phyloP scores from a whole-genome alignment of 2,797 vertebrate species.

The Poeciliopsis turneri region DNA sequence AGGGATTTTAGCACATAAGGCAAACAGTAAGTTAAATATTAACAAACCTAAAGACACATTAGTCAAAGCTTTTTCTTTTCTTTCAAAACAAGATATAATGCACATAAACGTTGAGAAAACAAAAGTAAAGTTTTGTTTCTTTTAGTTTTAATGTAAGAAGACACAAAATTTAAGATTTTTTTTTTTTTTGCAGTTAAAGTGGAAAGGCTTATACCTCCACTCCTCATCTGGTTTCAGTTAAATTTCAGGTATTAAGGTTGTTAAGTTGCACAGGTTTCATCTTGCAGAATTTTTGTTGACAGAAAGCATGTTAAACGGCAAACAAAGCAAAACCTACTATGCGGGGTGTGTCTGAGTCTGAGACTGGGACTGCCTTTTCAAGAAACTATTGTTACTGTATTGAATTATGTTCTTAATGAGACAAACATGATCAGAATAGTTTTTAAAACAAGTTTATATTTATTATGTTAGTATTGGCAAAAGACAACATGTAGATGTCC shows the following conservation, averaged over 20 bases:
- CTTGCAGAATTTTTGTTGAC: slow-evolving; percentile 43
- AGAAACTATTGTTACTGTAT: slow-evolving; percentile 7
- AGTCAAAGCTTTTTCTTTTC: slow-evolving; percentile 16
- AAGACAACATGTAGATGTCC: background rate
- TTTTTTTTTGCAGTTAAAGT: background rate
- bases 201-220: background rate
- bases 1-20: slow-evolving; percentile 10
- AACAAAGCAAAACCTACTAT: slow-evolving; percentile 28
- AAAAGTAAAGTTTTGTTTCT: background rate
- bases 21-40: slow-evolving; percentile 64
- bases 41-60: slow-evolving; percentile 10
- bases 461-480: background rate
- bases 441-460: background rate
- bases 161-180: background rate
- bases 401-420: background rate
- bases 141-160: background rate
- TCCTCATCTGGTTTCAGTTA: background rate
- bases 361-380: slow-evolving; percentile 14
- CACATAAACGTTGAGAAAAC: background rate
- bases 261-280: slow-evolving; percentile 41
- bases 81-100: background rate
- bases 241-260: slow-evolving; percentile 1
- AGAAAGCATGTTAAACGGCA: background rate
- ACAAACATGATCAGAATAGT: background rate
- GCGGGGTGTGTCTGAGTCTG: slow-evolving; percentile 53